A percentile compares a stretch with the other conserved stretches of the same genome.
phyloP scores from a whole-genome alignment of 1,140 invertebrate species.

The Lethrus apterus region DNA sequence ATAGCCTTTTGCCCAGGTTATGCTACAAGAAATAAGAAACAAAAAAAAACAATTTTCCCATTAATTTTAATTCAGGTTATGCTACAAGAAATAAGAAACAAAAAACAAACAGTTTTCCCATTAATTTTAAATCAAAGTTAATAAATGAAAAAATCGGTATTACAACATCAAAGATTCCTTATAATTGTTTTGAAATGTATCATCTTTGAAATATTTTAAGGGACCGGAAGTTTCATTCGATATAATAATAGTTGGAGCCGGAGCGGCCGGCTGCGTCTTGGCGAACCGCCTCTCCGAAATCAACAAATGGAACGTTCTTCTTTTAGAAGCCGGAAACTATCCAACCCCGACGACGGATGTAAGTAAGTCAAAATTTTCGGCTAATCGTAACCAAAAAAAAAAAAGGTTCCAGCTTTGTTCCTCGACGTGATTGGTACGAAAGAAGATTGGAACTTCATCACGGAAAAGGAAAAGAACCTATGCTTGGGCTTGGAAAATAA shows the following conservation, averaged over 20 bases:
- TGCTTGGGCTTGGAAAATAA: conserved; percentile 8
- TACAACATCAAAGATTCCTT: neutral
- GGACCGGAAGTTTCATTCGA: conserved; percentile 7
- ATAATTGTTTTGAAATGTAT: neutral
- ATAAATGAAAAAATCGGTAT: no score
- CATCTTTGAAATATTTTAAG: neutral
- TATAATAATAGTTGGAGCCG: conserved; percentile 41
- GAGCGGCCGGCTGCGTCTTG: conserved; percentile 47
- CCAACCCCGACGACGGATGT: conserved; percentile 13
- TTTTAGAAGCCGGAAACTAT: conserved; percentile 37
- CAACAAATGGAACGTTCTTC: conserved; percentile 35
- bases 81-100: neutral
- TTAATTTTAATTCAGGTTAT: neutral
- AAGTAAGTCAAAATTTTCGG: neutral
- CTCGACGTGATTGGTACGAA: neutral
- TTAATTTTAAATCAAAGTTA: neutral
- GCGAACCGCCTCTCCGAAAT: conserved; percentile 45
- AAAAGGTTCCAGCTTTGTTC: conserved; percentile 4
- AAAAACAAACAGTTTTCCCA: neutral
- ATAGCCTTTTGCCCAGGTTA: neutral
- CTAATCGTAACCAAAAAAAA: neutral
- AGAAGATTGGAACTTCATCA: conserved; percentile 3
- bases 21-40: neutral
- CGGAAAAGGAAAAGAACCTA: conserved; percentile 4
- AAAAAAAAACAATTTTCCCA: neutral